These are phyloP conservation scores for Apteryx mantelli DNA, from an alignment of 2,113 vertebrate species.

Conservation along the genomic window DNA sequence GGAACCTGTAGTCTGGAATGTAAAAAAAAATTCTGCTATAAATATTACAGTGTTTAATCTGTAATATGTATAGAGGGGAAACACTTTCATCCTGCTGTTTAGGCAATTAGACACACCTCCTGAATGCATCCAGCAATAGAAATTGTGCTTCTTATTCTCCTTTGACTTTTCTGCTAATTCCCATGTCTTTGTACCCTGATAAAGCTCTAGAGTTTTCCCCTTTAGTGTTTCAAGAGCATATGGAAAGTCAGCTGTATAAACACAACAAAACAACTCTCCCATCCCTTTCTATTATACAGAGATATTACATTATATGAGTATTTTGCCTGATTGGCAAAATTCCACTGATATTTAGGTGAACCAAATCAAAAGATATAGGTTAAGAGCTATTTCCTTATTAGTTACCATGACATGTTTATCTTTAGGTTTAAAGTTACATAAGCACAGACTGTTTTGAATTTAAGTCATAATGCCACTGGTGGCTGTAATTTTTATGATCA, in stretches of 20 bases:
- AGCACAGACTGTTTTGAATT: neutral
- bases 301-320: neutral
- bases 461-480: neutral
- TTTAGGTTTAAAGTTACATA: neutral
- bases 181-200: neutral
- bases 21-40: neutral
- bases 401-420: neutral
- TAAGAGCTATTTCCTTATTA: neutral
- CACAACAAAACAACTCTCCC: neutral
- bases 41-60: neutral
- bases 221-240: neutral
- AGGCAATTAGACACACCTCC: neutral
- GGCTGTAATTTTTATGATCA: neutral
- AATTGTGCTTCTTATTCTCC: neutral
- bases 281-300: neutral
- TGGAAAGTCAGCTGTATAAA: neutral
- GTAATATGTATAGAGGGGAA: neutral
- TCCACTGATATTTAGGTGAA: neutral
- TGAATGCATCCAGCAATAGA: neutral
- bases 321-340: neutral
- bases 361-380: neutral
- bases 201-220: neutral
- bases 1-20: neutral
- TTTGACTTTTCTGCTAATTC: neutral
- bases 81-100: neutral